Conservation (phyloP, 2,888 invertebrate genomes). For the Orthonevra nobilis region DNA sequence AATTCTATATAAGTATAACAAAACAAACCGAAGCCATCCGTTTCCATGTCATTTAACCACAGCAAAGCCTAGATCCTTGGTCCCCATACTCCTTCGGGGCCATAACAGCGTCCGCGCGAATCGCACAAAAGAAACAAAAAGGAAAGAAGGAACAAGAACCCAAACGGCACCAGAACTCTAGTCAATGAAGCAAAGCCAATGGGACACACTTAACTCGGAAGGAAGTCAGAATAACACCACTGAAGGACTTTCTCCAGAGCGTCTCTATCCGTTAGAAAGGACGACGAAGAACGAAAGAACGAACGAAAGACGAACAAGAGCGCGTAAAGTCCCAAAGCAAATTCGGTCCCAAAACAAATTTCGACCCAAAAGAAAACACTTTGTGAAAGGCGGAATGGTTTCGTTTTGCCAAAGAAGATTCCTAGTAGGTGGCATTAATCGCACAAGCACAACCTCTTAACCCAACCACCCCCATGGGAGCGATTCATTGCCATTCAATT, state of each 20-base stretch:
- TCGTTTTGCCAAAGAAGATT: not conserved
- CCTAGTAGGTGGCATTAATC: constrained; percentile 63
- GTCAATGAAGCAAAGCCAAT: constrained; percentile 66
- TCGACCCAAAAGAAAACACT: constrained; percentile 45
- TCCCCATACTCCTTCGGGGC: constrained; percentile 51
- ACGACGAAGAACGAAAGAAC: too few relatives aligned
- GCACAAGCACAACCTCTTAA: constrained; percentile 56
- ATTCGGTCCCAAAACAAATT: constrained; percentile 62
- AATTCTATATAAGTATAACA: not conserved
- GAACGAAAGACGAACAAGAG: too few relatives aligned
- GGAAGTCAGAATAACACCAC: constrained; percentile 42
- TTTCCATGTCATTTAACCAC: constrained; percentile 68
- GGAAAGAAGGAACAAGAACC: constrained; percentile 51
- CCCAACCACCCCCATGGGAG: constrained; percentile 56
- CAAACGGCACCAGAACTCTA: constrained; percentile 60
- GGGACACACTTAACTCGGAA: constrained; percentile 60
- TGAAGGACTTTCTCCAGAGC: constrained; percentile 26
- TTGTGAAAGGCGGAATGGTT: constrained; percentile 21
- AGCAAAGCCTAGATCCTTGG: constrained; percentile 29
- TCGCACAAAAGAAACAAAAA: constrained; percentile 20
- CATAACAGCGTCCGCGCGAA: constrained; percentile 43
- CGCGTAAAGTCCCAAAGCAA: too few relatives aligned
- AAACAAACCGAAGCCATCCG: constrained; percentile 39
- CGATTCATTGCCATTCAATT: constrained; percentile 66
- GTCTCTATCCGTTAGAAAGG: too few relatives aligned